phyloP scores from a whole-genome alignment of 2,797 vertebrate genomes.

The Hoplostethus atlanticus region DNA sequence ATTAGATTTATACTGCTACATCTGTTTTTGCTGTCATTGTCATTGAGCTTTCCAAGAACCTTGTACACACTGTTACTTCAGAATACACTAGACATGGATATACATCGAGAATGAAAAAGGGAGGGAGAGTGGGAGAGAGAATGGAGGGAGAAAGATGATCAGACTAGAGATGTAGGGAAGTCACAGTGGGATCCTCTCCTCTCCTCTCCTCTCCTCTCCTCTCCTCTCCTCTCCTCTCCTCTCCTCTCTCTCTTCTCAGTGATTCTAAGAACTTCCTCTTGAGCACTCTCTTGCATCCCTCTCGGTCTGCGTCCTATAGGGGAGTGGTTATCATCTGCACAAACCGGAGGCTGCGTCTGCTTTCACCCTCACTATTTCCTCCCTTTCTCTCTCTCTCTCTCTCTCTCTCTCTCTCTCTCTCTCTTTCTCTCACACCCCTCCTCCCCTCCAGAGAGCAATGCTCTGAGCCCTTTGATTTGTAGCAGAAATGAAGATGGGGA shows the following conservation, averaged over 20 bases:
- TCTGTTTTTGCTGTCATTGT: conserved; percentile 37
- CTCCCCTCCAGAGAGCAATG: conserved; percentile 70
- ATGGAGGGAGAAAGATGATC: conserved; percentile 33
- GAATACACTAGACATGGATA: conserved; percentile 34
- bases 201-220: neutral
- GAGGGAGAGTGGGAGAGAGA: conserved; percentile 13
- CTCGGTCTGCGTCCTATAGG: conserved; percentile 50
- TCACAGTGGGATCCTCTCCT: conserved; percentile 28
- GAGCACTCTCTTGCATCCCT: conserved; percentile 30
- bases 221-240: conserved; percentile 4
- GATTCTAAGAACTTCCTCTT: conserved; percentile 22
- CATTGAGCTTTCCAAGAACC: conserved; percentile 34
- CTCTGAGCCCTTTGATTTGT: conserved; percentile 81
- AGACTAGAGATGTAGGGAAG: conserved; percentile 37
- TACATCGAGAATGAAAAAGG: conserved; percentile 34
- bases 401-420: conserved; percentile 35
- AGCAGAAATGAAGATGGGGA: conserved; percentile 81
- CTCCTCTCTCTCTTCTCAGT: conserved; percentile 26
- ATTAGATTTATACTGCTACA: conserved; percentile 9
- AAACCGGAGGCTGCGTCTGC: conserved; percentile 45
- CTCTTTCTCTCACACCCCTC: conserved; percentile 45
- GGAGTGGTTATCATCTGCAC: conserved; percentile 48
- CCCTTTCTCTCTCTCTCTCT: conserved; percentile 19
- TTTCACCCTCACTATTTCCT: conserved; percentile 38
- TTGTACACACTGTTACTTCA: conserved; percentile 36